Conservation (phyloP, 2,113 vertebrate genomes). For the Rousettus leschenaultii region DNA sequence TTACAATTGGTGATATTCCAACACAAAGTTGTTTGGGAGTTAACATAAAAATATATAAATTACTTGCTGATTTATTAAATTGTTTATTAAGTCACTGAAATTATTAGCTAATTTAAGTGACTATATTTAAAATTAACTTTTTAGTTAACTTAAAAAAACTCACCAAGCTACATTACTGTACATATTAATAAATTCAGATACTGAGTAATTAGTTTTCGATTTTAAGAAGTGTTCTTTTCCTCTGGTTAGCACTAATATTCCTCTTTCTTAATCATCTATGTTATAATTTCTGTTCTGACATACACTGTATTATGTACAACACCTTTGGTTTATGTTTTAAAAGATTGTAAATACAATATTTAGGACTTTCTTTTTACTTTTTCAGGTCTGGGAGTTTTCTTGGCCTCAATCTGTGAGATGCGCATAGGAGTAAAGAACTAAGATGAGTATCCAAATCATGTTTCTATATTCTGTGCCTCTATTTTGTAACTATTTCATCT, state of each 20-base stretch:
- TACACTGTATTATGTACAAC: neutral
- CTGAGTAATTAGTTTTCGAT: slow-evolving; percentile 27
- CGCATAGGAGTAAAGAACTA: neutral
- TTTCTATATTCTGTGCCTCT: neutral
- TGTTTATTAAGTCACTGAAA: neutral
- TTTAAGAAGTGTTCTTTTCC: slow-evolving; percentile 2
- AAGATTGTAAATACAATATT: neutral
- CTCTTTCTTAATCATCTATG: neutral
- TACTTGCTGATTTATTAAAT: slow-evolving; percentile 20
- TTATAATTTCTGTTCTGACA: neutral
- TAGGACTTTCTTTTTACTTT: neutral
- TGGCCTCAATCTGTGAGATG: neutral
- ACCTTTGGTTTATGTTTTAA: neutral
- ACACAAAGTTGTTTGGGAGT: neutral
- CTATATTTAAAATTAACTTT: slow-evolving; percentile 1
- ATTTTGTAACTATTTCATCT: neutral
- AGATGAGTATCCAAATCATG: neutral
- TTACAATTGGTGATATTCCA: neutral
- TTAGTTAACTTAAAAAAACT: slow-evolving; percentile 40
- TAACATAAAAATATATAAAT: slow-evolving; percentile 40
- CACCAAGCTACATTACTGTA: neutral
- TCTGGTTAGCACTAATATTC: neutral
- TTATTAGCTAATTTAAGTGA: slow-evolving; percentile 25
- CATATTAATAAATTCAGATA: slow-evolving; percentile 10
- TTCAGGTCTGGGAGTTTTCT: neutral